Conservation (phyloP, 2,797 vertebrate genomes). For the Malurus leucopterus region DNA sequence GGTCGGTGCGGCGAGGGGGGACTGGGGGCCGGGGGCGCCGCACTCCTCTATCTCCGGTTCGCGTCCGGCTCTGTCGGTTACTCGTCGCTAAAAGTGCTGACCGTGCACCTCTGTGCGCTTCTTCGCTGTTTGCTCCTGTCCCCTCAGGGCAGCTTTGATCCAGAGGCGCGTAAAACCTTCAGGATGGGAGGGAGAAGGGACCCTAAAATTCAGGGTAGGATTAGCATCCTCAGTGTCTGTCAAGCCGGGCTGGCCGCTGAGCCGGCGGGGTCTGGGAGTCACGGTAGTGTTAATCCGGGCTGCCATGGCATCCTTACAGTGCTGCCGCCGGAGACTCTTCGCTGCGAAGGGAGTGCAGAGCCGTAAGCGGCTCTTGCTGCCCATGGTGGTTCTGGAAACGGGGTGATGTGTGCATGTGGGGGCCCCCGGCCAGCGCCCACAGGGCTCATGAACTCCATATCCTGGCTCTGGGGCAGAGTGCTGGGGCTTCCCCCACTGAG, state of each 20-base stretch:
- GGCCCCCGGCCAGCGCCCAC: rapidly evolving
- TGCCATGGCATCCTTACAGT: neutral
- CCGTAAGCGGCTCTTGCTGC: rapidly evolving
- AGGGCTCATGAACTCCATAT: rapidly evolving
- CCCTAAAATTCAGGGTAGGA: neutral
- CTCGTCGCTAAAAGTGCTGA: conserved; percentile 1
- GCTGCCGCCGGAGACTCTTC: rapidly evolving
- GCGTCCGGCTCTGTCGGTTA: neutral
- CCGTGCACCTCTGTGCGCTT: neutral
- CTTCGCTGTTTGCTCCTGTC: neutral
- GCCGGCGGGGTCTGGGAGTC: neutral
- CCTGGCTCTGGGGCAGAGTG: neutral
- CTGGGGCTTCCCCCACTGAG: neutral
- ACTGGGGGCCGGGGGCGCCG: neutral
- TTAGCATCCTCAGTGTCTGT: neutral
- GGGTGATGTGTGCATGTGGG: neutral
- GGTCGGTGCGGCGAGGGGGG: neutral
- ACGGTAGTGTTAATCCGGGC: neutral
- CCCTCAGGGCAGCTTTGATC: neutral
- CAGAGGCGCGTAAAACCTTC: neutral
- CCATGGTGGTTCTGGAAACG: rapidly evolving
- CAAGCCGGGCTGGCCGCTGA: neutral
- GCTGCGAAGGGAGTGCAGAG: rapidly evolving
- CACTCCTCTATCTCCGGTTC: neutral
- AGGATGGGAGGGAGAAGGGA: neutral